phyloP scores from a whole-genome alignment of 2,888 invertebrate species.

The Ectemnius cavifrons region DNA sequence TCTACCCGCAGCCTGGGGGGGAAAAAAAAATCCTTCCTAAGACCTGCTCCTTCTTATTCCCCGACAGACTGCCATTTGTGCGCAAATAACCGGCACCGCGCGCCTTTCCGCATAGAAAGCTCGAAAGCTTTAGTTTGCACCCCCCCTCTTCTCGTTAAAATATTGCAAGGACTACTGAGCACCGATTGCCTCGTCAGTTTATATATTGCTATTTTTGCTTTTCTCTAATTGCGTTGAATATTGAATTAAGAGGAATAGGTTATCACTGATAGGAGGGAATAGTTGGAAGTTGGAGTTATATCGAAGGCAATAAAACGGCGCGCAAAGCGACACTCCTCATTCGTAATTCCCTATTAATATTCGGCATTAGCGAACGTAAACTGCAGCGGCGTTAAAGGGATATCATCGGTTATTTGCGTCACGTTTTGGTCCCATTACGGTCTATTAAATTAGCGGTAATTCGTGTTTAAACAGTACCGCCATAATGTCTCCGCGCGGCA shows the following conservation, averaged over 20 bases:
- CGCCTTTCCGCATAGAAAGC: too few relatives aligned
- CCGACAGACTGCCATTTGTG: not conserved
- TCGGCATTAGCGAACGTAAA: constrained; percentile 38
- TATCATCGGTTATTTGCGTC: constrained; percentile 55
- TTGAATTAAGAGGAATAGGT: too few relatives aligned
- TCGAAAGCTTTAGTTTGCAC: too few relatives aligned
- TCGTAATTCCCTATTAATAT: constrained; percentile 33
- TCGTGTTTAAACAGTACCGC: constrained; percentile 49
- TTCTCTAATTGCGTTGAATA: too few relatives aligned
- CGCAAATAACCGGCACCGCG: too few relatives aligned
- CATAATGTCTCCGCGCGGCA: constrained; percentile 33
- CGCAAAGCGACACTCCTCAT: constrained; percentile 1
- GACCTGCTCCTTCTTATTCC: constrained; percentile 8
- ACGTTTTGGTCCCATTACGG: constrained; percentile 53
- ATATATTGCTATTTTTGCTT: too few relatives aligned
- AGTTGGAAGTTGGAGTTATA: constrained; percentile 2
- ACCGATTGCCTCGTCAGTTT: too few relatives aligned
- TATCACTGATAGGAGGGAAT: too few relatives aligned
- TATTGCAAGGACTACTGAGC: too few relatives aligned
- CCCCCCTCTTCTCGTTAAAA: too few relatives aligned
- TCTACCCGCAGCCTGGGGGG: constrained; percentile 23
- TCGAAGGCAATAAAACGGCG: not conserved
- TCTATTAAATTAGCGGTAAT: constrained; percentile 55
- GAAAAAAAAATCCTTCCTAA: constrained; percentile 34
- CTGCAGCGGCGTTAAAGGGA: constrained; percentile 47